Evolutionary conservation across 2,113 vertebrate species (phyloP), one percentile per base, ranked within the genome.

Genomic region (Oceanites oceanicus): DNA sequence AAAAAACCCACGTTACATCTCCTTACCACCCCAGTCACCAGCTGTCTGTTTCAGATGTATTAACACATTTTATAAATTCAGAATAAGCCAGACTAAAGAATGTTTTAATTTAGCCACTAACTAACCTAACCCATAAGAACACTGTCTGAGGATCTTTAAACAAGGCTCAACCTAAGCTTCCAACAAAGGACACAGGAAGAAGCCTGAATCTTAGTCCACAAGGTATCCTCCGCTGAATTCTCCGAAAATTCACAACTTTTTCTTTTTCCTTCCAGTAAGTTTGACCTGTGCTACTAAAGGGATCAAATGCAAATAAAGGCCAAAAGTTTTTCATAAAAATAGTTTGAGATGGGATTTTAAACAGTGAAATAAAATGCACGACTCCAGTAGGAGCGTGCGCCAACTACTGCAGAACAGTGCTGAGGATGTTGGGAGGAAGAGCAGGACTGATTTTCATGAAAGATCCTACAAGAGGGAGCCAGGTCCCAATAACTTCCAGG

Each of bases 391-490:
- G 13, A 84, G 23, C 32, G 42, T 81, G 56, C 52, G 70, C 10
- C 23, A n/a, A 27, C 6, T 10, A 55, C 38, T 47, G 11, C 13
- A 71, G 49, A 72, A 47, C 38, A 68, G 4, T 2, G 30, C 62
- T 62, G 50, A 65, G 68, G 50, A 45, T 25, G 15, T 2, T 4
- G 52, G 65, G 56, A 90, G 30, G 84, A 91, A 68, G 13, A 55
- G 30, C 36, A 72, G 68, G 76, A 32, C 8, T 6, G 5, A 15
- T 44, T 34, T 82, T 30, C 77, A 52, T 2, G 5, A 23, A 45
- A 78, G 25, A 42, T 9, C 8, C 32, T 62, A 10, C 0, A 0
- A 62, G 34, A 73, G 7, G 10, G 16, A 84, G 30, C 12, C 49
- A 61, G 36, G 34, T 42, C 34, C 67, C 66, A 73, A 0, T 6